phyloP scores from a whole-genome alignment of 2,797 vertebrate genomes.

The Lophotriccus pileatus region DNA sequence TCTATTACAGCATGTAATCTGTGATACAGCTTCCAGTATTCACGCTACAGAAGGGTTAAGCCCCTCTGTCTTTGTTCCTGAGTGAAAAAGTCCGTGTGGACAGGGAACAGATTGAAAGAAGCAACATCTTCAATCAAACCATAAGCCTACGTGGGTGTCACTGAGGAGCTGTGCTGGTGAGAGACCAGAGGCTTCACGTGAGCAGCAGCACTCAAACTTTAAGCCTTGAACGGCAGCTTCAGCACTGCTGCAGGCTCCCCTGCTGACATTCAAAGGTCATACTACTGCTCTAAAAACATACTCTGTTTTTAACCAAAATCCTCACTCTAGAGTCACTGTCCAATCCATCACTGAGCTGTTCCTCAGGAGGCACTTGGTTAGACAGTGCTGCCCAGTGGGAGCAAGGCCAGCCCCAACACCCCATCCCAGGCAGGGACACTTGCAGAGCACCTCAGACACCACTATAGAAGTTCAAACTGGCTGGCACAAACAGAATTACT shows the following conservation, averaged over 20 bases:
- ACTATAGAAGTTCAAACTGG: neutral
- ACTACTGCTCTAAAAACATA: too few species aligned
- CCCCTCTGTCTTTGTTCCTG: constrained; percentile 72
- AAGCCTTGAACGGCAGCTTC: neutral
- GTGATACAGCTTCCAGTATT: constrained; percentile 76
- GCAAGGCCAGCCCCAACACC: rapidly evolving
- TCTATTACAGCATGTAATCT: constrained; percentile 82
- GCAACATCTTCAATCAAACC: constrained; percentile 75
- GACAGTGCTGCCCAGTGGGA: neutral
- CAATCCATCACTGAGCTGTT: rapidly evolving
- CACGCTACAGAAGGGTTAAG: constrained; percentile 78
- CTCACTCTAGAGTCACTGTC: neutral
- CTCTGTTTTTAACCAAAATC: neutral
- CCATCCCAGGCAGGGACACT: rapidly evolving
- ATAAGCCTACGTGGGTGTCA: constrained; percentile 50
- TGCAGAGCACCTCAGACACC: neutral
- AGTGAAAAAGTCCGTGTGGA: constrained; percentile 43
- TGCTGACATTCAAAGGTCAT: neutral
- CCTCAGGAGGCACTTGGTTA: neutral
- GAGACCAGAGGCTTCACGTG: constrained; percentile 68
- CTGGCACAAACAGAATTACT: neutral
- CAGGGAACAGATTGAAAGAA: constrained; percentile 71
- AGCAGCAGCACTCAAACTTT: constrained; percentile 64
- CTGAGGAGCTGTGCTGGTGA: constrained; percentile 69
- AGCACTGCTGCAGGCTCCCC: neutral